These are phyloP conservation scores for Euzophera pinguis DNA, from an alignment of 2,888 invertebrate genomes.

Conservation along the genomic window DNA sequence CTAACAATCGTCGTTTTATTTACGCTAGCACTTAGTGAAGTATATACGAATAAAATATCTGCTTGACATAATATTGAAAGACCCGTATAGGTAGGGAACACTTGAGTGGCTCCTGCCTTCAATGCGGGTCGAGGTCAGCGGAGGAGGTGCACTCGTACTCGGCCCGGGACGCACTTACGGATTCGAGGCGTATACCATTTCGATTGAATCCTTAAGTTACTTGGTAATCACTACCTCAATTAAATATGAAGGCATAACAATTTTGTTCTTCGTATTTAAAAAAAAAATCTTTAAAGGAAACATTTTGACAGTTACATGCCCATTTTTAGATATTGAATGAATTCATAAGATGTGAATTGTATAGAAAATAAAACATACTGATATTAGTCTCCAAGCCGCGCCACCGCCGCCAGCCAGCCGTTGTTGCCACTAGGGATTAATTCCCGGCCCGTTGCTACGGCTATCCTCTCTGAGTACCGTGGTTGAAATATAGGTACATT, in stretches of 20 bases:
- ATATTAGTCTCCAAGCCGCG: no score
- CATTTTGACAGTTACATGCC: background rate
- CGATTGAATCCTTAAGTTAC: no score
- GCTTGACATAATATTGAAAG: background rate
- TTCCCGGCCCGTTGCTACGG: conserved; percentile 10
- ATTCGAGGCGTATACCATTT: background rate
- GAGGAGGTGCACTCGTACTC: conserved; percentile 2
- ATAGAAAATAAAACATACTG: background rate
- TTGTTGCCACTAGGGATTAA: conserved; percentile 8
- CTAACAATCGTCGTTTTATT: background rate
- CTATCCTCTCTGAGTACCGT: no score
- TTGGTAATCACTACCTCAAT: no score
- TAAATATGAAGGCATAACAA: no score
- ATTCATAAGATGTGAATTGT: background rate
- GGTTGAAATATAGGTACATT: background rate
- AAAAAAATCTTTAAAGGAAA: no score
- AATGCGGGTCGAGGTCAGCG: background rate
- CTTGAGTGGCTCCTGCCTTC: no score
- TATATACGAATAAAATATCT: background rate
- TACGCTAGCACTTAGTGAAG: conserved; percentile 1
- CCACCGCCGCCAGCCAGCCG: background rate
- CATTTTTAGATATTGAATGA: background rate
- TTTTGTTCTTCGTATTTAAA: no score
- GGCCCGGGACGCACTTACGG: background rate
- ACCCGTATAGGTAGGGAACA: background rate